These are phyloP conservation scores for Eulemur albifrons DNA, from an alignment of 2,797 vertebrate genomes.

Conservation along the genomic window DNA sequence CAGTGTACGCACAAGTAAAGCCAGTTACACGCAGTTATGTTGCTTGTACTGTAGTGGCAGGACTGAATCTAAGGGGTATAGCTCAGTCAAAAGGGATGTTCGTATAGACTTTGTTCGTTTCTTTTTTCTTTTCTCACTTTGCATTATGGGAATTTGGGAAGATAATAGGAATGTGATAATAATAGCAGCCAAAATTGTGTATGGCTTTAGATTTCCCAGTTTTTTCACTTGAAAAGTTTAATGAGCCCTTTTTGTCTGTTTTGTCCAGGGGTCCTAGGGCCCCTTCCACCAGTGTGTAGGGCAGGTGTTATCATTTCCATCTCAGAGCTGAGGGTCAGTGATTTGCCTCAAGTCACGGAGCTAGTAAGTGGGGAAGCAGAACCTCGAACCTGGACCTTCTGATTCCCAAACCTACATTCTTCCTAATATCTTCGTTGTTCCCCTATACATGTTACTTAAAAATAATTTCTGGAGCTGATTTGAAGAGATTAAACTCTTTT, in stretches of 20 bases:
- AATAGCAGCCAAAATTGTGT: not conserved
- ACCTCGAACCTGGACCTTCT: not conserved
- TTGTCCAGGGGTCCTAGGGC: not conserved
- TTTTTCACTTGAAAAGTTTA: conserved; percentile 3
- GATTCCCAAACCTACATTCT: not conserved
- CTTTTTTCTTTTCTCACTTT: not conserved
- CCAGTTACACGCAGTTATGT: not conserved
- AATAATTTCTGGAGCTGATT: conserved; percentile 12
- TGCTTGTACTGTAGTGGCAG: not conserved
- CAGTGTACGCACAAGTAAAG: not conserved
- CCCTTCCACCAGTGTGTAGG: not conserved
- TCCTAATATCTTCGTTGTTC: not conserved
- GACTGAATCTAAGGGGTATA: not conserved
- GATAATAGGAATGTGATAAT: not conserved
- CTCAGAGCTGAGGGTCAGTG: not conserved
- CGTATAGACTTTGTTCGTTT: not conserved
- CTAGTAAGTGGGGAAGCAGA: not conserved
- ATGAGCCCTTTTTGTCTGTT: not conserved
- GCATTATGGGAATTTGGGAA: not conserved
- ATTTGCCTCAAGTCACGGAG: not conserved
- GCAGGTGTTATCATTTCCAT: not conserved
- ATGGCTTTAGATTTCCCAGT: not conserved
- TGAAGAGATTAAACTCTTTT: not conserved
- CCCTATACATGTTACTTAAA: not conserved
- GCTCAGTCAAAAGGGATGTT: not conserved